Percentiles rank a stretch among this genome's conserved stretches.
These are phyloP conservation scores for Lamprotornis superbus DNA, from an alignment of 2,113 vertebrate species.

Conservation along the genomic window DNA sequence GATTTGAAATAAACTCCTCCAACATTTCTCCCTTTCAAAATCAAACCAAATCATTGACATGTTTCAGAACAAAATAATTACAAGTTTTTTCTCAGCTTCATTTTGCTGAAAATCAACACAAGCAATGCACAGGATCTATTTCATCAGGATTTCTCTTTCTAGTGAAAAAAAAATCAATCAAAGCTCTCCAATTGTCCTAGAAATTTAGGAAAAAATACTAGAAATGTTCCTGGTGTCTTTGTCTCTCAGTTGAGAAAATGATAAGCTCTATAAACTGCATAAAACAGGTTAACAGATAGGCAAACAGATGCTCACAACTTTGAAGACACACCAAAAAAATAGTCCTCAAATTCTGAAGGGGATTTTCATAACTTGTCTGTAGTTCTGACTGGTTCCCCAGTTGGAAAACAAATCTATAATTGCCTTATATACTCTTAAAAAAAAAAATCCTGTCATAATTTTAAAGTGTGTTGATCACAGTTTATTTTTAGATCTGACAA, in stretches of 20 bases:
- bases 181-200: not conserved
- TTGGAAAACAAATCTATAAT: not conserved
- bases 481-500: constrained; percentile 57
- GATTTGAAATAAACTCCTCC: not conserved
- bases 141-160: not conserved
- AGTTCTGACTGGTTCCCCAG: not conserved
- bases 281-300: not conserved
- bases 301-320: not conserved
- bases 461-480: constrained; percentile 11
- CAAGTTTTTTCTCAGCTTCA: not conserved
- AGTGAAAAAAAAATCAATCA: not conserved
- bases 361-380: not conserved
- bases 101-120: not conserved
- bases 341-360: not conserved
- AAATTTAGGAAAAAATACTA: not conserved
- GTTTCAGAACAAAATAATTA: not conserved
- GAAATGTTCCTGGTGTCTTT: not conserved
- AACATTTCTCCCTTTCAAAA: not conserved
- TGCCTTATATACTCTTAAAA: not conserved
- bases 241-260: not conserved
- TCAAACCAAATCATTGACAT: not conserved
- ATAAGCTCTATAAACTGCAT: not conserved
- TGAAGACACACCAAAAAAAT: not conserved
- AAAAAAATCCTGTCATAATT: not conserved
- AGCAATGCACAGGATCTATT: not conserved